Conservation (phyloP, 2,113 vertebrate genomes). For the Actenoides lindsayi region DNA sequence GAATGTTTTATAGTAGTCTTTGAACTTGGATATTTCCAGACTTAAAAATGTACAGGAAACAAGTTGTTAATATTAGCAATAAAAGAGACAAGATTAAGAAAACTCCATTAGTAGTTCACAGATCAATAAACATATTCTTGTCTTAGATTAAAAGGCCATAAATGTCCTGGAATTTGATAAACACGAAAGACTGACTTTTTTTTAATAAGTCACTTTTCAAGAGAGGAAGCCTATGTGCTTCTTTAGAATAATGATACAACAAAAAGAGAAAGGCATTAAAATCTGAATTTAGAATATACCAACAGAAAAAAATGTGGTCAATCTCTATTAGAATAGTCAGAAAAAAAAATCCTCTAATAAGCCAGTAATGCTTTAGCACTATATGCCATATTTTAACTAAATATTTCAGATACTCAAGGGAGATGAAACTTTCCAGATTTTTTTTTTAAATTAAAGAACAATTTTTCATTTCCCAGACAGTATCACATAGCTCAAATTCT, state of each 20-base stretch:
- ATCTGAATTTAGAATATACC: background rate
- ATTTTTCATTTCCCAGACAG: background rate
- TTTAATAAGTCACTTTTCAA: background rate
- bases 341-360: background rate
- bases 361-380: background rate
- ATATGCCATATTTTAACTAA: background rate
- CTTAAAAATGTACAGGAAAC: background rate
- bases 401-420: background rate
- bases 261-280: background rate
- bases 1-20: background rate
- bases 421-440: background rate
- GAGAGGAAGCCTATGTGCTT: background rate
- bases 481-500: background rate
- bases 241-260: background rate
- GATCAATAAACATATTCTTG: background rate
- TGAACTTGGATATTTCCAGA: background rate
- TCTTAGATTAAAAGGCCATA: background rate
- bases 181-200: background rate
- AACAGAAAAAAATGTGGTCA: background rate
- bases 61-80: background rate
- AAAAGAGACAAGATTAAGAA: conserved; percentile 3
- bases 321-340: background rate
- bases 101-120: background rate
- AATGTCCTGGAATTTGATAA: background rate
- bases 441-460: background rate